Base-by-base conservation (phyloP, 2,888 invertebrate genomes). In the Argynnis bischoffii region DNA sequence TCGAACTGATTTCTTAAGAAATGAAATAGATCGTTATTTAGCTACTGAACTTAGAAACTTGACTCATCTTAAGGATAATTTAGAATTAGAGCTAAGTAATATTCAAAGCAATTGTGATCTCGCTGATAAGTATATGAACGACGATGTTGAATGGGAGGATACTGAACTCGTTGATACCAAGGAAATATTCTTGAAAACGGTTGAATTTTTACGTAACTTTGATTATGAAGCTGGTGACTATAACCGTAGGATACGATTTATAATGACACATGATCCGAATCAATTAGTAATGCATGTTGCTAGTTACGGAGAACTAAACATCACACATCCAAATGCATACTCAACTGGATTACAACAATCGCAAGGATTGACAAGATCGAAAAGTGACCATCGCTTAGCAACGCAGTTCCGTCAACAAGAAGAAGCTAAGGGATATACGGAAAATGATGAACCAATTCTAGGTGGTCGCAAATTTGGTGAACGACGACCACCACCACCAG, bases 91-190 rank as follows among this genome's bases (percentile, higher is more conserved):
- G 92, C 96, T 99, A 83, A 95, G 96, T 76, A 99, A 99, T 90
- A 98, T 99, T 80, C 95, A 96, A 82, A 98, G 98, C 85, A 99
- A 99, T 89, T 99, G 99, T 92, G 99, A 99, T 87, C 94, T 98
- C 81, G 98, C 98, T 61, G 99, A 99, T 88, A 98, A 98, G 86
- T 97, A 98, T 84, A 97, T 98, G 94, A 97, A 95, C 81, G 97
- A 97, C 77, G 96, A 95, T 73, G 96, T 97, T 53, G 96, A 97
- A 79, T 98, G 98, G 96, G 98, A 98, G 78, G 97, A 98, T 79
- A 96, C 97, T 73, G 98, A 98, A 84, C 93, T 98, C 74, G 97
- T 98, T 93, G 98, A 98, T 81, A 97, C 98, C 68, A 99, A 99
- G 91, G 98, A 98, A 90, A 98, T 98, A 74, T 99, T 99, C 93